phyloP scores from a whole-genome alignment of 2,797 vertebrate genomes.

The Xerus rutilus region DNA sequence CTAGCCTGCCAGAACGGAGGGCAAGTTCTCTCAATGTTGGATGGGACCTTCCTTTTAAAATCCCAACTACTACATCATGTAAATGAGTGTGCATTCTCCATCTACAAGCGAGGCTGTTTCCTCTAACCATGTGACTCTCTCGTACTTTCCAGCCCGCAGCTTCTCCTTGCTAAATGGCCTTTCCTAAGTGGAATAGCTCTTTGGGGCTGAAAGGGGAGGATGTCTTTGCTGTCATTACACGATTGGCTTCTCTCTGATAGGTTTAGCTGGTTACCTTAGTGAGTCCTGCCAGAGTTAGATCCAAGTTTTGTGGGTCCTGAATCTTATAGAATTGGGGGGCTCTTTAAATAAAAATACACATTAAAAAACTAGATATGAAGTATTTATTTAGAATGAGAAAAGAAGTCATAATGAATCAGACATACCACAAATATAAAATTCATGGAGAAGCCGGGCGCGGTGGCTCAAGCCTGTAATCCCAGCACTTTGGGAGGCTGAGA shows the following conservation, averaged over 20 bases:
- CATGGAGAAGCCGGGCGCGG: neutral
- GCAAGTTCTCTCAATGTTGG: neutral
- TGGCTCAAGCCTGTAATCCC: too few relatives aligned
- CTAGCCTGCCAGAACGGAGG: neutral
- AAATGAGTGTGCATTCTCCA: neutral
- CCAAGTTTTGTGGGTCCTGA: neutral
- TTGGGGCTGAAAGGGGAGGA: neutral
- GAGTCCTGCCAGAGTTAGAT: neutral
- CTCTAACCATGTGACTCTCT: neutral
- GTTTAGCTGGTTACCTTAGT: neutral
- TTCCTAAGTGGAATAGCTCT: neutral
- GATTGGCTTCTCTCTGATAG: neutral
- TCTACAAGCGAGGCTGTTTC: neutral
- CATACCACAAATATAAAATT: neutral
- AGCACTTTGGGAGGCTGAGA: too few relatives aligned
- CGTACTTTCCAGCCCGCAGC: neutral
- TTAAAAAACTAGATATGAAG: neutral
- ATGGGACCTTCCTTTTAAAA: neutral
- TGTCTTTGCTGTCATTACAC: neutral
- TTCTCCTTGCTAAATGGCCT: neutral
- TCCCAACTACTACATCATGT: neutral
- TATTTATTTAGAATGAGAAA: neutral
- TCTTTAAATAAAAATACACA: conserved; percentile 45
- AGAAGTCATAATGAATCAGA: neutral
- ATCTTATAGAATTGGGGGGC: neutral